Percentiles rank a stretch among this genome's conserved stretches.
These are phyloP conservation scores for Cephus spinipes DNA, from an alignment of 2,888 invertebrate genomes.

Conservation along the genomic window DNA sequence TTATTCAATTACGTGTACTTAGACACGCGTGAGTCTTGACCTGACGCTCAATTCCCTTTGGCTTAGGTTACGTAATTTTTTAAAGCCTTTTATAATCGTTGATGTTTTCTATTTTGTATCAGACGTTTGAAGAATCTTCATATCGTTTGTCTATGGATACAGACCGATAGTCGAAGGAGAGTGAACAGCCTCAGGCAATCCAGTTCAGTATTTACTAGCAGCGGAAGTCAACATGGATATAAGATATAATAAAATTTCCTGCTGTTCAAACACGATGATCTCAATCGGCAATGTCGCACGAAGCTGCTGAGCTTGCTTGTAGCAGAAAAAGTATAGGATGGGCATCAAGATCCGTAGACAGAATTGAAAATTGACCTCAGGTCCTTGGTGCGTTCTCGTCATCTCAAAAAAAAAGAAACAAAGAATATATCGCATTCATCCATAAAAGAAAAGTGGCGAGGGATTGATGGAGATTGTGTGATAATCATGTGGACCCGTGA, in stretches of 20 bases:
- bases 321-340: background rate
- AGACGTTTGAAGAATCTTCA: background rate
- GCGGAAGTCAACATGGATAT: constrained; percentile 32
- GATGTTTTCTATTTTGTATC: background rate
- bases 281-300: background rate
- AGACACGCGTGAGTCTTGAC: constrained; percentile 30
- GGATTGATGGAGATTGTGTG: constrained; percentile 25
- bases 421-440: background rate
- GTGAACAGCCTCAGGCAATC: background rate
- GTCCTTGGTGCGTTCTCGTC: background rate
- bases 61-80: background rate
- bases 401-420: background rate
- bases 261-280: background rate
- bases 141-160: background rate
- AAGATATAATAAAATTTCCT: constrained; percentile 17
- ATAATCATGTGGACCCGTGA: constrained; percentile 18
- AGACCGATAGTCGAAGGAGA: background rate
- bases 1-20: constrained; percentile 55
- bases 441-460: background rate
- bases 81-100: background rate
- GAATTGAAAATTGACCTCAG: background rate
- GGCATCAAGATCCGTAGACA: background rate
- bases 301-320: background rate
- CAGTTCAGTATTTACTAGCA: constrained; percentile 22
- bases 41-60: background rate